Conservation (phyloP, 2,888 invertebrate genomes). For the Ectropis crepuscularia region DNA sequence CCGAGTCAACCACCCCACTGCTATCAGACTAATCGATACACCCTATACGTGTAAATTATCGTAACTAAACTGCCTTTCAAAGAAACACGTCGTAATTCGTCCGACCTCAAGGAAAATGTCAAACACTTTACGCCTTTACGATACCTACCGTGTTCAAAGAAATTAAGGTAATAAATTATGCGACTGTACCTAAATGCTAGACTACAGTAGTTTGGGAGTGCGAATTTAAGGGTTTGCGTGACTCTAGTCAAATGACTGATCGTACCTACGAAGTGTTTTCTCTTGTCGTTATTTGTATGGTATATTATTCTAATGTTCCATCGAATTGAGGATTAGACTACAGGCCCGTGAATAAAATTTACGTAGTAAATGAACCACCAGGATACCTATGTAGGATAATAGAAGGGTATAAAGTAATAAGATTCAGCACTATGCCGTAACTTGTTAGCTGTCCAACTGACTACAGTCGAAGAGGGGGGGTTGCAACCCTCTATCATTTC, state of each 20-base stretch:
- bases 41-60: conserved; percentile 22
- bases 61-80: conserved; percentile 39
- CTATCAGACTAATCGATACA: conserved; percentile 57
- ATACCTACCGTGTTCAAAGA: conserved; percentile 25
- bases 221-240: conserved; percentile 35
- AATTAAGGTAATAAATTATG: conserved; percentile 27
- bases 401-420: no score
- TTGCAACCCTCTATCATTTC: no score
- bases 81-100: conserved; percentile 43
- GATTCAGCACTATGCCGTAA: no score
- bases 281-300: no score
- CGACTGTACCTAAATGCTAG: conserved; percentile 21
- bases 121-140: conserved; percentile 43
- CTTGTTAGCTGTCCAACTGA: no score
- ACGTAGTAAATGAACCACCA: no score
- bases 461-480: no score
- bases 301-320: no score
- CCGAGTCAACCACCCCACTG: conserved; percentile 62
- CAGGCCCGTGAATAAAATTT: no score
- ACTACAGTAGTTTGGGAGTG: conserved; percentile 29
- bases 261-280: background rate
- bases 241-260: conserved; percentile 1
- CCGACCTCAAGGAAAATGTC: conserved; percentile 48
- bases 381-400: no score
- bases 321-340: no score